Evolutionary conservation across 1,140 invertebrate genomes (phyloP), one percentile per base, ranked within the genome.

Genomic region (Oryzaephilus surinamensis): DNA sequence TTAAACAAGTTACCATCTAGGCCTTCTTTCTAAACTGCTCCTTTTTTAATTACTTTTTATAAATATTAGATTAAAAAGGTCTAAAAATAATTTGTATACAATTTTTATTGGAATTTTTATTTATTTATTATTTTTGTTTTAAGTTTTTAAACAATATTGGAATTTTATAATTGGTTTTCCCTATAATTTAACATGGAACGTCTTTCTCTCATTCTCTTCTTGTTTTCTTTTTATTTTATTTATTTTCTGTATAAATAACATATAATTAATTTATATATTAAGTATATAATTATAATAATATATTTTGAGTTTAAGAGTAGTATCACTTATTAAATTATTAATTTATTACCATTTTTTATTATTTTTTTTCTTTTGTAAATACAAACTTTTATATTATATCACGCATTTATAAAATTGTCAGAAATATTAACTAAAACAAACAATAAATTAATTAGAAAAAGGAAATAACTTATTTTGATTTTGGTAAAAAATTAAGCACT

Each of bases 181-280:
- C 36, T 31, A 33, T 43, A 45, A 30, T 38, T 30, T 42, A 47
- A 45, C 43, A 47, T 52, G 45, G 45, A 52, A 52, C 50, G 46
- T 52, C 33, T 50, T 48, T 41, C n/a, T n/a, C n/a, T n/a, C n/a
- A n/a, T n/a, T n/a, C n/a, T n/a, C n/a, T n/a, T n/a, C n/a, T n/a
- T n/a, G n/a, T n/a, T n/a, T n/a, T n/a, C n/a, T n/a, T n/a, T n/a
- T n/a, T n/a, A n/a, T n/a, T n/a, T n/a, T n/a, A n/a, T n/a, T n/a
- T n/a, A n/a, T n/a, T n/a, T n/a, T n/a, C n/a, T n/a, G 36, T 50
- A 37, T 50, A 50, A 48, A 52, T 52, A 50, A 49, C 40, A 49
- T 49, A n/a, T n/a, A n/a, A n/a, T n/a, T n/a, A n/a, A n/a, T n/a
- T n/a, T 50, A 48, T 50, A 37, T 48, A 38, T 26, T 41, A 41